Evolutionary conservation across 2,113 vertebrate genomes (phyloP).

Genomic region (Corythoichthys haematopterus): DNA sequence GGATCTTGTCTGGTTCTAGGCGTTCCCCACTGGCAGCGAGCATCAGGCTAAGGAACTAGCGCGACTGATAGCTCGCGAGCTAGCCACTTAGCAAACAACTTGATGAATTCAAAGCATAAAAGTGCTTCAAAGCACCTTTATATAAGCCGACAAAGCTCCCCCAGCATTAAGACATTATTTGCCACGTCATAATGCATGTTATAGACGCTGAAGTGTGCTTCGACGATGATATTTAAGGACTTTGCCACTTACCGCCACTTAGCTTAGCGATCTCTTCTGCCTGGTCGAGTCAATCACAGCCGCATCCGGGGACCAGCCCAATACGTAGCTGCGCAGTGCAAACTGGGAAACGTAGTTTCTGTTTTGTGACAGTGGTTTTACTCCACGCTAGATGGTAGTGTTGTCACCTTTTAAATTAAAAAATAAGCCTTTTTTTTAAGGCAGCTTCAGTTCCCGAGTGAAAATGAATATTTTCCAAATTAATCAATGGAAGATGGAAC

Average conservation of each 20-base stretch:
- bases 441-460: not conserved
- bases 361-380: not conserved
- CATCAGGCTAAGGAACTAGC: constrained; percentile 70
- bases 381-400: constrained; percentile 36
- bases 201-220: not conserved
- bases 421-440: not conserved
- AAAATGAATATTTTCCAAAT: not conserved
- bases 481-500: not conserved
- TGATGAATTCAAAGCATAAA: constrained; percentile 38
- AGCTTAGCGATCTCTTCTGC: constrained; percentile 60
- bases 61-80: constrained; percentile 34
- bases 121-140: not conserved
- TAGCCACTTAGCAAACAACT: constrained; percentile 65
- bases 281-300: constrained; percentile 66
- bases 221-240: constrained; percentile 21
- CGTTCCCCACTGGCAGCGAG: constrained; percentile 57
- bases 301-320: constrained; percentile 72
- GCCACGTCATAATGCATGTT: not conserved
- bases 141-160: accelerated
- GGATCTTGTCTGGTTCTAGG: constrained; percentile 47
- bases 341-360: constrained; percentile 57
- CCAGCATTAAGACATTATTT: not conserved
- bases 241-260: constrained; percentile 68
- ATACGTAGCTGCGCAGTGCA: constrained; percentile 42
- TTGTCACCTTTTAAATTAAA: not conserved